Conservation (phyloP, 2,113 vertebrate genomes). For the Nansenia antarctica region DNA sequence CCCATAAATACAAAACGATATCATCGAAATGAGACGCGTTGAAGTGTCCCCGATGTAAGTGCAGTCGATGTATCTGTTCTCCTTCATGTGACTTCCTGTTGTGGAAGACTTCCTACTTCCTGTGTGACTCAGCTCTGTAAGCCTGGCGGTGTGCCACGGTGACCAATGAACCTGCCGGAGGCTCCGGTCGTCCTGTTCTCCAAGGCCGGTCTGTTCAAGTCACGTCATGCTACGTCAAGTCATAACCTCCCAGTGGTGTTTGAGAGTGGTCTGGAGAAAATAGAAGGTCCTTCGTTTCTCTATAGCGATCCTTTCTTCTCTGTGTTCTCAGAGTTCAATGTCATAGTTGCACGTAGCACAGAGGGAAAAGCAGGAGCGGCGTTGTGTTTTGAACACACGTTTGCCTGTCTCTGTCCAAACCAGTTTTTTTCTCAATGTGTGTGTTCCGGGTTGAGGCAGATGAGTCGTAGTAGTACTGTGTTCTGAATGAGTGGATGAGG, state of each 20-base stretch:
- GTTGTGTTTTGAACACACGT: neutral
- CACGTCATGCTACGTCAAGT: slow-evolving; percentile 23
- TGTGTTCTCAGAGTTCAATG: neutral
- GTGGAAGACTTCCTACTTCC: slow-evolving; percentile 14
- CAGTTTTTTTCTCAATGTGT: neutral
- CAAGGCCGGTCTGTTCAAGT: slow-evolving; percentile 33
- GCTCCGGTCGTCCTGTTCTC: slow-evolving; percentile 20
- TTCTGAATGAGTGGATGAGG: neutral
- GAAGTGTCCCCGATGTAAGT: neutral
- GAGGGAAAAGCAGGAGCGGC: neutral
- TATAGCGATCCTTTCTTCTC: neutral
- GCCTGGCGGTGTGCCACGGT: neutral
- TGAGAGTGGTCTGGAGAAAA: neutral
- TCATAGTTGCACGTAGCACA: neutral
- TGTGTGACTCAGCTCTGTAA: slow-evolving; percentile 23
- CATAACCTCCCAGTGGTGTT: slow-evolving; percentile 17
- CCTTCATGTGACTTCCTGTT: slow-evolving; percentile 30
- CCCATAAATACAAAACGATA: slow-evolving; percentile 32
- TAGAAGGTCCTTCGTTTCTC: slow-evolving; percentile 18
- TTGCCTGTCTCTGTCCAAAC: neutral
- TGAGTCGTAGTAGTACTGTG: neutral
- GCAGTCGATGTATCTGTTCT: slow-evolving; percentile 27
- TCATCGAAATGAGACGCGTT: slow-evolving; percentile 22
- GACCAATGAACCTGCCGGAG: slow-evolving; percentile 48
- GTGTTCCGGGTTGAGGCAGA: neutral